Base-by-base conservation (phyloP, 2,888 invertebrate genomes). In the Pteria penguin region DNA sequence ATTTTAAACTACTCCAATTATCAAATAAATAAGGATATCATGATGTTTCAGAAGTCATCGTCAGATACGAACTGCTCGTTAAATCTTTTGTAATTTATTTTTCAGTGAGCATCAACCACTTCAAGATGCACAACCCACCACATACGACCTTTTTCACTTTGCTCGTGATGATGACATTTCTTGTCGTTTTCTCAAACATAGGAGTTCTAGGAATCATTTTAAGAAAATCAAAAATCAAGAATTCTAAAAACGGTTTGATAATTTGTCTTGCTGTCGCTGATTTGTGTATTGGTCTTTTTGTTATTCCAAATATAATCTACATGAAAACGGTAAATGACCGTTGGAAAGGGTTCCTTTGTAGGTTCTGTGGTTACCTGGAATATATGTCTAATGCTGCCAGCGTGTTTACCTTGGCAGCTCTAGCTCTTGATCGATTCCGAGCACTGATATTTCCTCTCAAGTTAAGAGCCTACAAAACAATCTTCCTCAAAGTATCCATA, bases 391-490 rank as follows among this genome's bases (percentile, higher is more conserved):
- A 52, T 54, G 57, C 63, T 4, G 71, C 71, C 14, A 71, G 66
- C 52, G 70, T 62, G 14, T 63, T 75, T 27, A 60, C 75, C 22
- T 26, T 75, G n/a, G 55, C 75, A 8, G 57, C 24, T 14, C 27
- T 75, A 14, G 70, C 75, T 24, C 29, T 75, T 14, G 75, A 71
- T 32, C 65, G 75, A 26, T 71, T 75, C 29, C 65, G 75, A 0
- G 75, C 75, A 1, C 32, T 75, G 22, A 31, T 71, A 0, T 71
- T 22, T 29, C 75, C 75, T 26, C 45, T 75, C 5, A 52, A 75
- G 45, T 71, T 29, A 36, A 57, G 32, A 27, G 29, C 54, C 4
- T 11, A 29, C 24, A 31, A 32, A n/a, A n/a, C 22, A 11, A 18
- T 22, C 4, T 29, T 66, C 36, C 14, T 58, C 2, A 33, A 54